Evolutionary conservation across 92 coral and sea anemone genomes (phyloP).

Genomic region (Epizoanthus fatuus): DNA sequence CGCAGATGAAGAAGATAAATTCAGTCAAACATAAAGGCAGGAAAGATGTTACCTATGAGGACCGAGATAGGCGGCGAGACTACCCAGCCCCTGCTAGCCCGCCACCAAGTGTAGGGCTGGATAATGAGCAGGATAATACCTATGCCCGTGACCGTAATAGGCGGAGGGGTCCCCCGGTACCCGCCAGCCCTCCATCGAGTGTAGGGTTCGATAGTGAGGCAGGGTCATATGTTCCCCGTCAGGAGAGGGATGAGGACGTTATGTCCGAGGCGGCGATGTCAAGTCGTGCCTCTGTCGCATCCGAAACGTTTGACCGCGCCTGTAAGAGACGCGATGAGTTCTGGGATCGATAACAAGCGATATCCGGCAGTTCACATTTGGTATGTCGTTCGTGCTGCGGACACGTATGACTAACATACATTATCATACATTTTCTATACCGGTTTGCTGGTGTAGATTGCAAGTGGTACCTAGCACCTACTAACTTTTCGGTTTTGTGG

Average conservation of each 20-base stretch:
- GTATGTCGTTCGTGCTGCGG: no score
- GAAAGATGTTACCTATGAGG: slow-evolving; percentile 5
- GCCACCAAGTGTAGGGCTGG: slow-evolving; percentile 53
- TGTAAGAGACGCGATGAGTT: slow-evolving; percentile 83
- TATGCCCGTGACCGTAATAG: slow-evolving; percentile 39
- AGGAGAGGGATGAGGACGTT: slow-evolving; percentile 79
- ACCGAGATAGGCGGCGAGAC: slow-evolving; percentile 9
- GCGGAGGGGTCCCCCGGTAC: neutral
- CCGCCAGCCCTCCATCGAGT: slow-evolving; percentile 43
- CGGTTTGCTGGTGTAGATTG: no score
- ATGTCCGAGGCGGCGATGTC: slow-evolving; percentile 90
- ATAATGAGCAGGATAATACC: slow-evolving; percentile 56
- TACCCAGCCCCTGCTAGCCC: slow-evolving; percentile 39
- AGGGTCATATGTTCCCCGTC: slow-evolving; percentile 36
- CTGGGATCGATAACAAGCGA: slow-evolving; percentile 66
- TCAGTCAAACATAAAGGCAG: slow-evolving; percentile 14
- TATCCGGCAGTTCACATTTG: neutral
- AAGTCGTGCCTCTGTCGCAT: slow-evolving; percentile 87
- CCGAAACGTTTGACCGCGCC: slow-evolving; percentile 86
- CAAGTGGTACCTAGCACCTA: no score
- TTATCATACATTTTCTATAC: no score
- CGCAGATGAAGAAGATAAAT: slow-evolving; percentile 17
- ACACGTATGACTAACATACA: no score
- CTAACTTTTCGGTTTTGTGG: no score
- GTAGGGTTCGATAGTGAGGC: slow-evolving; percentile 42